Evolutionary conservation across 2,888 invertebrate species (phyloP).

Genomic region (Drosophila eohydei): DNA sequence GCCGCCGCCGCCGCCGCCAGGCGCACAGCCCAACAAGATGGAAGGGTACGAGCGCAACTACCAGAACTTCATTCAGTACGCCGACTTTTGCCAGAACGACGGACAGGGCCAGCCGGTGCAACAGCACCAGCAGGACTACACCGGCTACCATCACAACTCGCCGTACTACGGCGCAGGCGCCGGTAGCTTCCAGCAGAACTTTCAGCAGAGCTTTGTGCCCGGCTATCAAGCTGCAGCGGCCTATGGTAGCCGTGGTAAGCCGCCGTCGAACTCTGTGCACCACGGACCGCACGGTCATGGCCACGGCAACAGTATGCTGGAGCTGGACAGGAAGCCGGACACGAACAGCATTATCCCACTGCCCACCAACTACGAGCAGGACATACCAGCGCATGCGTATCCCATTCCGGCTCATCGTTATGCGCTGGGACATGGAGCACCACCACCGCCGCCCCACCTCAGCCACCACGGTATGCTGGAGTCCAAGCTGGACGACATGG

Average conservation of each 20-base stretch:
- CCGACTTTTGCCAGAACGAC: constrained; percentile 85
- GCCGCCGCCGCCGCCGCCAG: constrained; percentile 73
- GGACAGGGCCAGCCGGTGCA: constrained; percentile 82
- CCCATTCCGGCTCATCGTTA: constrained; percentile 85
- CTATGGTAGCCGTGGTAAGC: constrained; percentile 66
- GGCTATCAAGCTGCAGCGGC: constrained; percentile 82
- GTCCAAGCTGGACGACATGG: constrained; percentile 81
- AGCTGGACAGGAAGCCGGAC: constrained; percentile 84
- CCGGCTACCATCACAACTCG: constrained; percentile 80
- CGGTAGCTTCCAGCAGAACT: constrained; percentile 83
- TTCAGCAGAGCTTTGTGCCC: constrained; percentile 83
- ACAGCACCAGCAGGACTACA: constrained; percentile 80
- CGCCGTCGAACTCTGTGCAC: constrained; percentile 45
- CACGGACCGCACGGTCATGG: constrained; percentile 60
- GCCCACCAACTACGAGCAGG: constrained; percentile 85
- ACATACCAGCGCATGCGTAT: constrained; percentile 85
- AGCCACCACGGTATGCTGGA: constrained; percentile 78
- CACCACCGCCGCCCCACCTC: constrained; percentile 74
- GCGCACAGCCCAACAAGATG: constrained; percentile 83
- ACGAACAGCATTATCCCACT: constrained; percentile 83
- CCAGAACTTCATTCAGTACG: constrained; percentile 85
- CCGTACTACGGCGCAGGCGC: constrained; percentile 81
- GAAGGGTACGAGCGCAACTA: constrained; percentile 85
- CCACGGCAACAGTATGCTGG: constrained; percentile 79
- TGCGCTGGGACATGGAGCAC: constrained; percentile 69